phyloP scores from a whole-genome alignment of 2,888 invertebrate genomes.

The Atherix ibis region DNA sequence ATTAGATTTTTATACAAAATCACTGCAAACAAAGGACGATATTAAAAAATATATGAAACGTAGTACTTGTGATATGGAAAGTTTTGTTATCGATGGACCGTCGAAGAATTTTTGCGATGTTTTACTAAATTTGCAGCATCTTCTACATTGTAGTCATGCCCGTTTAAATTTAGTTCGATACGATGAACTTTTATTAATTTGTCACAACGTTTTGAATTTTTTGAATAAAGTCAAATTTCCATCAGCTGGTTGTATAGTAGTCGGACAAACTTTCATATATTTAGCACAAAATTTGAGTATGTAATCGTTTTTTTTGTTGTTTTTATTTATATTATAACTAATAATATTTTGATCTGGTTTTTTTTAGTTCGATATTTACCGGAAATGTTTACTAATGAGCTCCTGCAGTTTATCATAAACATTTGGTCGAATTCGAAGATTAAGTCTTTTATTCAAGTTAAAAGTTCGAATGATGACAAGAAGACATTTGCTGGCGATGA shows the following conservation, averaged over 20 bases:
- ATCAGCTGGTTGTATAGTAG: slow-evolving; percentile 19
- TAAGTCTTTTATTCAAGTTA: too few relatives aligned
- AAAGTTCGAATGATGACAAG: too few relatives aligned
- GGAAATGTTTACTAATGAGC: too few relatives aligned
- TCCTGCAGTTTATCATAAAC: too few relatives aligned
- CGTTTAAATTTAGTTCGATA: slow-evolving; percentile 18
- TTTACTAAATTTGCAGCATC: slow-evolving; percentile 23
- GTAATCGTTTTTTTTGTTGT: not conserved
- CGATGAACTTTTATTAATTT: slow-evolving; percentile 15
- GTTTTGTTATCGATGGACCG: slow-evolving; percentile 18
- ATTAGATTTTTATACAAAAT: slow-evolving; percentile 24
- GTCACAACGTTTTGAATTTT: slow-evolving; percentile 15
- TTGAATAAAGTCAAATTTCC: slow-evolving; percentile 17
- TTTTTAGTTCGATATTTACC: too few relatives aligned
- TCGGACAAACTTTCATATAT: slow-evolving; percentile 19
- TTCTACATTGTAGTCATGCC: slow-evolving; percentile 21
- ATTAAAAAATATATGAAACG: slow-evolving; percentile 18
- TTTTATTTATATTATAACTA: not conserved
- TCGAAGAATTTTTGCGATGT: too few relatives aligned
- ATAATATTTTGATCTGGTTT: not conserved
- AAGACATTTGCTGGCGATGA: too few relatives aligned
- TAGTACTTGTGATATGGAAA: slow-evolving; percentile 11
- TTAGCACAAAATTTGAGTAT: slow-evolving; percentile 24
- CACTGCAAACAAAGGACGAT: too few relatives aligned
- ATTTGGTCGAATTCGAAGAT: too few relatives aligned